These are phyloP conservation scores for Holothuria scabra DNA, from an alignment of 53 echinoderm and acorn worm genomes.

Conservation along the genomic window DNA sequence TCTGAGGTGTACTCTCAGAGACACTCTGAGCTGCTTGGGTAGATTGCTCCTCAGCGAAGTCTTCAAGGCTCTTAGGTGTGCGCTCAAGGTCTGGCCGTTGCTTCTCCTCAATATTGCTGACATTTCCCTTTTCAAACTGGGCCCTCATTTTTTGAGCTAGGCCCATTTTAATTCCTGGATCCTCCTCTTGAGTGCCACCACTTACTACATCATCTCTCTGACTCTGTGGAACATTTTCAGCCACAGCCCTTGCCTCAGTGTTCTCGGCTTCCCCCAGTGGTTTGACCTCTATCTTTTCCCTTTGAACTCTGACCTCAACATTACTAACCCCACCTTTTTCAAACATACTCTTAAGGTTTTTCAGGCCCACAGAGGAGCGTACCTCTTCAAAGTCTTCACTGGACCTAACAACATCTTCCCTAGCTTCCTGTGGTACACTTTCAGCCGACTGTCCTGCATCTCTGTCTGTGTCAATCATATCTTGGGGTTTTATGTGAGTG, in stretches of 20 bases:
- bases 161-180: slow-evolving; percentile 64
- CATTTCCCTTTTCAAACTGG: slow-evolving; percentile 89
- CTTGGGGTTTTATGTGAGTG: slow-evolving; percentile 42
- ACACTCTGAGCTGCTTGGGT: slow-evolving; percentile 49
- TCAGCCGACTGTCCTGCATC: slow-evolving; percentile 72
- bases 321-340: slow-evolving; percentile 88
- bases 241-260: slow-evolving; percentile 50
- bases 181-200: slow-evolving; percentile 62
- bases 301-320: slow-evolving; percentile 62
- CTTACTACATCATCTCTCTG: slow-evolving; percentile 78
- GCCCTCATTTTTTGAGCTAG: slow-evolving; percentile 68
- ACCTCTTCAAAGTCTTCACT: slow-evolving; percentile 54
- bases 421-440: slow-evolving; percentile 60
- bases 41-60: slow-evolving; percentile 48
- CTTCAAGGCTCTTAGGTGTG: slow-evolving; percentile 69
- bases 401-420: slow-evolving; percentile 62
- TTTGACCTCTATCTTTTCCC: slow-evolving; percentile 63
- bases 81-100: slow-evolving; percentile 64
- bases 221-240: slow-evolving; percentile 81
- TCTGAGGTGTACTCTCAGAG: slow-evolving; percentile 77
- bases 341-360: slow-evolving; percentile 83
- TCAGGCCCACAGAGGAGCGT: slow-evolving; percentile 59
- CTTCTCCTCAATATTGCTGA: slow-evolving; percentile 81
- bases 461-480: slow-evolving; percentile 36
- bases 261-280: slow-evolving; percentile 48